A percentile compares a stretch with the other conserved stretches of the same genome.
phyloP scores from a whole-genome alignment of 1,140 invertebrate species.

The Cotesia chilonis region DNA sequence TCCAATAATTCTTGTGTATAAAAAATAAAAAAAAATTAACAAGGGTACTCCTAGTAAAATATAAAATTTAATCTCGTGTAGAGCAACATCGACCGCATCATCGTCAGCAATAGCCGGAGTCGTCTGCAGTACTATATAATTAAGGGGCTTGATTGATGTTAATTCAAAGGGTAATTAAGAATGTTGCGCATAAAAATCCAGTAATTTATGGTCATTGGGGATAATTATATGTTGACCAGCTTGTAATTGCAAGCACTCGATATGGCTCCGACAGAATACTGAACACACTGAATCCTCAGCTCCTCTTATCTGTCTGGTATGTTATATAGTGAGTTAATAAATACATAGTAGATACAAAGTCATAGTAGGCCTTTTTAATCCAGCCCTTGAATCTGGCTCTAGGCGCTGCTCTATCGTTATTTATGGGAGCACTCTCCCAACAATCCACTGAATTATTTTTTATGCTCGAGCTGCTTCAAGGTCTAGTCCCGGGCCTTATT shows the following conservation, averaged over 20 bases:
- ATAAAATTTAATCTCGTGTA: conserved; percentile 8
- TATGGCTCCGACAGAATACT: conserved; percentile 27
- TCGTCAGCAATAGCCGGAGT: conserved; percentile 47
- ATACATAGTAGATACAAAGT: conserved; percentile 30
- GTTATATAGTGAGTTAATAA: background rate
- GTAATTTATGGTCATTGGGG: conserved; percentile 67
- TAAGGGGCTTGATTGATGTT: conserved; percentile 67
- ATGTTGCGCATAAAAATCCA: conserved; percentile 66
- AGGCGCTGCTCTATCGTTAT: conserved; percentile 29
- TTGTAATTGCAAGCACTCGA: conserved; percentile 65
- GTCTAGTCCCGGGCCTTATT: no score
- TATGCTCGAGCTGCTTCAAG: no score
- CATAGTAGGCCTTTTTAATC: conserved; percentile 1
- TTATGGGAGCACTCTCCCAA: conserved; percentile 27
- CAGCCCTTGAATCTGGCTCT: no score
- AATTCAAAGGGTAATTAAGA: conserved; percentile 69
- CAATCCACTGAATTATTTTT: conserved; percentile 33
- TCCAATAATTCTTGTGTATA: background rate
- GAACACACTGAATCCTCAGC: background rate
- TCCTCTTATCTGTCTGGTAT: background rate
- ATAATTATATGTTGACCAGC: conserved; percentile 68
- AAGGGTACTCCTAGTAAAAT: conserved; percentile 24
- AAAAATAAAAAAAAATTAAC: background rate
- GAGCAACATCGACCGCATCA: conserved; percentile 34
- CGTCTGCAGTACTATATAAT: conserved; percentile 56